Percentiles rank a stretch among this genome's conserved stretches.
Evolutionary conservation across 1,140 invertebrate species (phyloP).

Genomic region (Rhopalosiphum maidis): DNA sequence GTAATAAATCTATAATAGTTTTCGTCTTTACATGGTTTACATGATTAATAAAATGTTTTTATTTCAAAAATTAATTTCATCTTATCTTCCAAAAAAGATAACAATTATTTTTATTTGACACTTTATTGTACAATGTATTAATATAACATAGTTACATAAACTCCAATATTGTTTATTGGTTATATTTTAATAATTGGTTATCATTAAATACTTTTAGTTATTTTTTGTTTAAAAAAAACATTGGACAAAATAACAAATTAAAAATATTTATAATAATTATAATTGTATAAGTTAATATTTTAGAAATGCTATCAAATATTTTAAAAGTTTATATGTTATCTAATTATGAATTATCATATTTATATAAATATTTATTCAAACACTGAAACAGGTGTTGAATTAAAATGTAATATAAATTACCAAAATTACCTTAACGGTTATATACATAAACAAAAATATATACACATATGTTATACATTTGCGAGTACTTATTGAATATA

Average conservation of each 20-base stretch:
- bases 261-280: background rate
- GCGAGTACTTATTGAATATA: constrained; percentile 46
- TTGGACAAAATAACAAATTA: background rate
- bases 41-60: background rate
- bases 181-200: background rate
- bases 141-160: background rate
- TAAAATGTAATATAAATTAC: background rate
- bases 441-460: constrained; percentile 1
- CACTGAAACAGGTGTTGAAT: background rate
- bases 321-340: too few relatives aligned
- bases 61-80: background rate
- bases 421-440: background rate
- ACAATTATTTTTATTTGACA: background rate
- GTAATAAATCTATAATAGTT: background rate
- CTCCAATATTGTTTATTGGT: background rate
- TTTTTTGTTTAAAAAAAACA: background rate
- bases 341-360: too few relatives aligned
- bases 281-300: too few relatives aligned
- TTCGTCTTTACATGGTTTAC: background rate
- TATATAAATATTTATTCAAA: background rate
- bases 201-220: background rate
- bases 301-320: too few relatives aligned
- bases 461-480: constrained; percentile 2
- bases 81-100: background rate
- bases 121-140: background rate